A percentile compares a stretch with the other conserved stretches of the same genome.
These are phyloP conservation scores for Pheosia gnoma DNA, from an alignment of 2,888 invertebrate species.

Conservation along the genomic window DNA sequence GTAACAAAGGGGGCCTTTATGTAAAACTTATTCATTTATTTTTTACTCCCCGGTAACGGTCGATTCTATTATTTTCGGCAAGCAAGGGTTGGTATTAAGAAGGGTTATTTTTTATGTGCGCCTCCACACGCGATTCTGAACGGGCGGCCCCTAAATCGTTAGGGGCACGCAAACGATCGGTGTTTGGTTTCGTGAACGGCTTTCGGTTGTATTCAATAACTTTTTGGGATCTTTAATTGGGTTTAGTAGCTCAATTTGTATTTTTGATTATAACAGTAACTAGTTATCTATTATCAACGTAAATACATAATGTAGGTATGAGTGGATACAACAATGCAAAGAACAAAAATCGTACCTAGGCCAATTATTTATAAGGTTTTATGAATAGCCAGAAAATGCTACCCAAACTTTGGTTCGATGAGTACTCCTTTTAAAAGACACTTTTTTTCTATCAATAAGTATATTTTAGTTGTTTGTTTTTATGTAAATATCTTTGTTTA, in stretches of 20 bases:
- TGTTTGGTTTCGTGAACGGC: slow-evolving; percentile 36
- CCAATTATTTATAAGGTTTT: too few species aligned
- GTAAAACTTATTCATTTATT: slow-evolving; percentile 77
- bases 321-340: too few species aligned
- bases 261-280: neutral
- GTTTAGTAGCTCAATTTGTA: neutral
- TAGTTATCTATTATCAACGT: too few species aligned
- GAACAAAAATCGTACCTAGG: too few species aligned
- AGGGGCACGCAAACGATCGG: slow-evolving; percentile 65
- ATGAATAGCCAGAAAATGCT: too few species aligned
- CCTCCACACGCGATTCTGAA: slow-evolving; percentile 71
- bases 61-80: slow-evolving; percentile 75
- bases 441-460: too few species aligned
- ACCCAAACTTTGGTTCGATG: too few species aligned
- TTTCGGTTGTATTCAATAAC: slow-evolving; percentile 15
- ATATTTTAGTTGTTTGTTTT: too few species aligned
- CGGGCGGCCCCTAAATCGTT: slow-evolving; percentile 62
- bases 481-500: too few species aligned
- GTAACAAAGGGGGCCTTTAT: slow-evolving; percentile 73
- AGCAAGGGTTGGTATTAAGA: slow-evolving; percentile 54
- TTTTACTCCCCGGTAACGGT: slow-evolving; percentile 75
- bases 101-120: slow-evolving; percentile 64
- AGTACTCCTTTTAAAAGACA: too few species aligned
- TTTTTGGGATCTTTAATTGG: neutral
- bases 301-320: too few species aligned